Evolutionary conservation across 2,797 vertebrate species (phyloP).

Genomic region (Neoniphon sammara): DNA sequence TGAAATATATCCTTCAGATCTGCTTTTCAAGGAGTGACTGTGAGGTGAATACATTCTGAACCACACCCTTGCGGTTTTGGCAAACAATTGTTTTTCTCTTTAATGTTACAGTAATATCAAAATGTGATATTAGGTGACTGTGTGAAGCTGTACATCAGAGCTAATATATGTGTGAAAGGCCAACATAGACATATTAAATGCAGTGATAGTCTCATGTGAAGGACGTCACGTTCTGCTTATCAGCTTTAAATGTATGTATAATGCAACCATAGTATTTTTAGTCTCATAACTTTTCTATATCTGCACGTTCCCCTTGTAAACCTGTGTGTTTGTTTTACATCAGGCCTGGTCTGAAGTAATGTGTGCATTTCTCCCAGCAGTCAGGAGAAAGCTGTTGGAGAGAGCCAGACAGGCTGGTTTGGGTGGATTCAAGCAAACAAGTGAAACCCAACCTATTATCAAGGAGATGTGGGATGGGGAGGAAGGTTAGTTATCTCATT

Average conservation of each 20-base stretch:
- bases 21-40: not conserved
- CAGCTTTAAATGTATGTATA: not conserved
- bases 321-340: constrained; percentile 20
- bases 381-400: constrained; percentile 80
- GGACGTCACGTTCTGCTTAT: too few species aligned
- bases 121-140: not conserved
- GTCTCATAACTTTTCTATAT: not conserved
- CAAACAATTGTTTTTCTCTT: not conserved
- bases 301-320: not conserved
- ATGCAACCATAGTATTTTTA: not conserved
- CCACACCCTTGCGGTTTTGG: too few species aligned
- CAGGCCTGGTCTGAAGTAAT: constrained; percentile 25
- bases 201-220: not conserved
- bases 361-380: constrained; percentile 65
- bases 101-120: not conserved
- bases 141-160: not conserved
- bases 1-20: not conserved
- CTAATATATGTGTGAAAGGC: not conserved
- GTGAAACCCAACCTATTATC: constrained; percentile 74
- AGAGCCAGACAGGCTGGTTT: constrained; percentile 80
- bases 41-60: too few species aligned
- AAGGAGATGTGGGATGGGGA: constrained; percentile 92
- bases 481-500: constrained; percentile 80
- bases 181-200: not conserved
- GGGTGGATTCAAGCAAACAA: constrained; percentile 82